Base-by-base conservation (phyloP, 2,113 vertebrate species). In the Mirza zaza region DNA sequence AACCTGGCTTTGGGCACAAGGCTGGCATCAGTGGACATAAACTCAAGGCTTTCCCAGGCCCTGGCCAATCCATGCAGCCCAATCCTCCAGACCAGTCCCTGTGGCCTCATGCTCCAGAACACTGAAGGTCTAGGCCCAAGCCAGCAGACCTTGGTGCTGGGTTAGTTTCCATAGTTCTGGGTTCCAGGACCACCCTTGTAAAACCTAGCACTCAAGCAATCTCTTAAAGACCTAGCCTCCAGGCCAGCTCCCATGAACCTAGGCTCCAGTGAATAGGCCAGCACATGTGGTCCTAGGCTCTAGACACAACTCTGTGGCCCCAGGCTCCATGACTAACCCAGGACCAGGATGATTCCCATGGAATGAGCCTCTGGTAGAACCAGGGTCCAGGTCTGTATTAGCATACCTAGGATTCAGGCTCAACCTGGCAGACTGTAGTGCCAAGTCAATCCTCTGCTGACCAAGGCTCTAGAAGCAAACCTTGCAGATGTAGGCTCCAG, bases 141-240 rank as follows among this genome's bases (percentile, higher is more conserved):
- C n/a, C 8, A 61, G 57, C 48, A 61, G 23, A 59, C 13, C 13
- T 4, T 10, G 29, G 36, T 27, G 25, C 36, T 42, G 8, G 15
- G 36, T 14, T 59, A 25, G 8, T 8, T 25, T 2, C 17, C 17
- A 11, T 0, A 34, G 39, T 42, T 1, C 7, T 5, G 13, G 34
- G 13, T n/a, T 39, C 21, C n/a, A 81, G 34, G 20, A 55, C 17
- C 10, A 55, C 20, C 6, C 21, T 61, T 61, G 36, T 42, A 17
- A 29, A 9, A 63, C 6, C 3, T 63, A 29, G 23, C 27, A 13
- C 8, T 42, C 12, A 45, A 27, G 29, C 29, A 29, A 48, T 17
- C 17, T 20, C 75, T 8, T 5, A 48, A 4, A 32, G 27, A 45
- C 14, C 13, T 4, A 76, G 27, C 42, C 73, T 76, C 73, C 25